Evolutionary conservation across 2,113 vertebrate genomes (phyloP).

Genomic region (Chamaea fasciata): DNA sequence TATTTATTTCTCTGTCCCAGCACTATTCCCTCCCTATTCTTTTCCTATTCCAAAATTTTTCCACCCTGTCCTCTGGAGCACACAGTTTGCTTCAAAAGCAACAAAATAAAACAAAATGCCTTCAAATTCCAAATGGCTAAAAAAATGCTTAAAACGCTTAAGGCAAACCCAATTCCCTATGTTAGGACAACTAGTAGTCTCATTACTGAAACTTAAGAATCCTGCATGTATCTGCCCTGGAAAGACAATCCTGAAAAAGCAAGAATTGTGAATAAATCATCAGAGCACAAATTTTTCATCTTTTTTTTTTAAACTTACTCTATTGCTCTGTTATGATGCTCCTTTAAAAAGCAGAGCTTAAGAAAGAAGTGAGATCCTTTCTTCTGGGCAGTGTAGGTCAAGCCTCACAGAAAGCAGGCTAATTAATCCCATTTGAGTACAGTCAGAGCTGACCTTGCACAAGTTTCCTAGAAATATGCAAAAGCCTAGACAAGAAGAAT

Average conservation of each 20-base stretch:
- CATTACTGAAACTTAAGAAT: neutral
- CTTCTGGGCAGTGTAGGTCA: neutral
- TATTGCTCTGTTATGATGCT: neutral
- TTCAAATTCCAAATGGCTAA: neutral
- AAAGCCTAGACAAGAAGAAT: neutral
- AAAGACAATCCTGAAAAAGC: neutral
- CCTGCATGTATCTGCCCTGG: neutral
- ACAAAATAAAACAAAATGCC: neutral
- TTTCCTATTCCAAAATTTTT: neutral
- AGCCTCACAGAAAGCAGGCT: neutral
- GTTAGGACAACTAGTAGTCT: neutral
- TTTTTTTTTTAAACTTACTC: neutral
- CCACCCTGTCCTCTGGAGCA: neutral
- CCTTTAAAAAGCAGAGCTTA: neutral
- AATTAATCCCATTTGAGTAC: constrained; percentile 38
- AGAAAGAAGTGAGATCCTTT: neutral
- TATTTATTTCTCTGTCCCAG: neutral
- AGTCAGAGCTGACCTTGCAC: neutral
- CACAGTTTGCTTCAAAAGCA: neutral
- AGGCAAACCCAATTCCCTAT: neutral
- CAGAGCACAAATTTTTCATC: neutral
- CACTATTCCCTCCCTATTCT: neutral
- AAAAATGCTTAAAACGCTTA: neutral
- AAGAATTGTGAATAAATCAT: neutral
- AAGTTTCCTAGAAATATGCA: neutral